phyloP scores from a whole-genome alignment of 2,113 vertebrate genomes.

The Tychaedon coryphoeus region DNA sequence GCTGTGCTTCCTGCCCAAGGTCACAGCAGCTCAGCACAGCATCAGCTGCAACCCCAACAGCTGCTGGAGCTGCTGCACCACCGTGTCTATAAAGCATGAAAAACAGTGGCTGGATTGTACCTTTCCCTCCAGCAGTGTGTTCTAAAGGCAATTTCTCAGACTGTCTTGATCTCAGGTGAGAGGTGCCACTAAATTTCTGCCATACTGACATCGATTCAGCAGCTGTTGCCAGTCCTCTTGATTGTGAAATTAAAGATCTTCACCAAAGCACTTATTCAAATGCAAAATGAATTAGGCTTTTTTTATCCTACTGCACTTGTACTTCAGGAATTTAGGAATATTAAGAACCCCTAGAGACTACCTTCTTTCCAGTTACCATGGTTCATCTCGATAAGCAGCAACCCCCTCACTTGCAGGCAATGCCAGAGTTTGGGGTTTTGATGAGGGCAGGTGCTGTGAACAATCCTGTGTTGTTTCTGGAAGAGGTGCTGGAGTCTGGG shows the following conservation, averaged over 20 bases:
- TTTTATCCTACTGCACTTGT: background rate
- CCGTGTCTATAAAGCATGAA: background rate
- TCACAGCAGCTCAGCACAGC: background rate
- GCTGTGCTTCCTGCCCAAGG: background rate
- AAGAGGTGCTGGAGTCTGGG: background rate
- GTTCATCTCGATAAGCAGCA: background rate
- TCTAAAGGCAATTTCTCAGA: background rate
- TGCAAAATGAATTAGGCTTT: background rate
- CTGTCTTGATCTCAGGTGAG: background rate
- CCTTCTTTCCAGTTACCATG: conserved; percentile 14
- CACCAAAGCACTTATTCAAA: background rate
- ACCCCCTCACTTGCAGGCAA: background rate
- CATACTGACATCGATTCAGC: background rate
- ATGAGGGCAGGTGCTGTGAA: background rate
- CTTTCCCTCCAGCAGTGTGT: background rate
- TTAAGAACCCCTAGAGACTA: background rate
- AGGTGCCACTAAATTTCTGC: background rate
- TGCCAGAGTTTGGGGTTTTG: background rate
- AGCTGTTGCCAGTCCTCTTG: background rate
- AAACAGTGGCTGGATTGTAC: background rate
- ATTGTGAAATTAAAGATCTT: background rate
- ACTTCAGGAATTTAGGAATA: conserved; percentile 15
- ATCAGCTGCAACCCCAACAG: background rate
- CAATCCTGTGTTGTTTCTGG: background rate
- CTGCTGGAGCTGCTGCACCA: background rate